Evolutionary conservation across 2,113 vertebrate genomes (phyloP).

Genomic region (Xenopus laevis): DNA sequence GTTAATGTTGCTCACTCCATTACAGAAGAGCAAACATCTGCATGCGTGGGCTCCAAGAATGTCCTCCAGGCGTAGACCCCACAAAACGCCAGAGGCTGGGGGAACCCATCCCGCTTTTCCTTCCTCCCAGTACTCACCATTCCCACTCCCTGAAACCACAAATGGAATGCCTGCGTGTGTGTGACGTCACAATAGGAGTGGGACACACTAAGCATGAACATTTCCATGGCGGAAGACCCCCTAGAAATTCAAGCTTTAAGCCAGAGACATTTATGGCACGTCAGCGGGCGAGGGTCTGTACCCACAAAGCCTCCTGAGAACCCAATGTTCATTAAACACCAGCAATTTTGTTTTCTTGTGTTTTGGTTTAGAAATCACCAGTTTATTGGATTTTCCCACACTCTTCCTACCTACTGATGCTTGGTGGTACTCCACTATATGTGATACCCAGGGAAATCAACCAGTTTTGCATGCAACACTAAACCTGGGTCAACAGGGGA

Average conservation of each 20-base stretch:
- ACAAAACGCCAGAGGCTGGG: conserved; percentile 17
- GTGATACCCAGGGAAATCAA: too few relatives aligned
- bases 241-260: not conserved
- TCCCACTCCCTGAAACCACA: not conserved
- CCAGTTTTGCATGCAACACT: too few relatives aligned
- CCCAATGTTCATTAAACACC: too few relatives aligned
- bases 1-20: not conserved
- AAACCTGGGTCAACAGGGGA: too few relatives aligned
- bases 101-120: conserved; percentile 3
- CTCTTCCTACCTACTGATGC: too few relatives aligned
- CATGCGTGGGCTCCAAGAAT: not conserved
- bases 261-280: too few relatives aligned
- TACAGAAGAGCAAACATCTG: not conserved
- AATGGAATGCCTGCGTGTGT: not conserved
- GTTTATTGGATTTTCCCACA: too few relatives aligned
- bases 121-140: not conserved
- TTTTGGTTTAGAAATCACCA: too few relatives aligned
- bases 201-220: not conserved
- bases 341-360: too few relatives aligned
- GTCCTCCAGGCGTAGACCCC: conserved; percentile 21
- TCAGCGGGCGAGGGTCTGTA: too few relatives aligned
- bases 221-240: not conserved
- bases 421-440: too few relatives aligned
- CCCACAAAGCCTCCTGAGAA: too few relatives aligned
- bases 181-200: not conserved